Evolutionary conservation across 2,797 vertebrate species (phyloP).

Genomic region (Lemur catta): DNA sequence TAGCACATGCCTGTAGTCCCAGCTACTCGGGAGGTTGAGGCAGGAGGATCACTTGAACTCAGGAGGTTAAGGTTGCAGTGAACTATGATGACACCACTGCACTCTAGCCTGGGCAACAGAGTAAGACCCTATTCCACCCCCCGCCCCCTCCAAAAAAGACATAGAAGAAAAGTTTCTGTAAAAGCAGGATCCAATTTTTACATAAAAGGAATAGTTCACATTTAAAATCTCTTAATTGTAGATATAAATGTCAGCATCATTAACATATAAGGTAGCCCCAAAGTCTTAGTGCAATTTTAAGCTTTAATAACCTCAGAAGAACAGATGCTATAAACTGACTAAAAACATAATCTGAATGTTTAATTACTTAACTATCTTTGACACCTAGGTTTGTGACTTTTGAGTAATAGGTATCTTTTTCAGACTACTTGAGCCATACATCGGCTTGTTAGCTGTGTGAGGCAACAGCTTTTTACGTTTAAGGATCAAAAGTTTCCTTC

Average conservation of each 20-base stretch:
- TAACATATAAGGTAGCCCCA: not conserved
- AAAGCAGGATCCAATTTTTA: conserved; percentile 32
- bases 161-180: conserved; percentile 23
- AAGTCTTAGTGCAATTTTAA: conserved; percentile 36
- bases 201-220: not conserved
- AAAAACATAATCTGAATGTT: conserved; percentile 19
- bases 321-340: conserved; percentile 4
- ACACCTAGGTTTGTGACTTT: conserved; percentile 4
- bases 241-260: conserved; percentile 25
- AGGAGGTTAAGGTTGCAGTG: not conserved
- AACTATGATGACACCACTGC: not conserved
- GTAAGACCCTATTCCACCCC: not conserved
- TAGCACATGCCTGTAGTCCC: not conserved
- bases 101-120: not conserved
- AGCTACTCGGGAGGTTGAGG: not conserved
- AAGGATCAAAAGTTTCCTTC: not conserved
- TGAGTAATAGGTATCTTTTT: conserved; percentile 25
- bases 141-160: not conserved
- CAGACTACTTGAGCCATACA: not conserved
- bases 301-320: conserved; percentile 27
- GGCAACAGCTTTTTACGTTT: not conserved
- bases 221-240: conserved; percentile 11
- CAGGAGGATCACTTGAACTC: not conserved
- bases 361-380: not conserved
- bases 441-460: not conserved